phyloP scores from a whole-genome alignment of 2,113 vertebrate species.

The Tyrannus savana region DNA sequence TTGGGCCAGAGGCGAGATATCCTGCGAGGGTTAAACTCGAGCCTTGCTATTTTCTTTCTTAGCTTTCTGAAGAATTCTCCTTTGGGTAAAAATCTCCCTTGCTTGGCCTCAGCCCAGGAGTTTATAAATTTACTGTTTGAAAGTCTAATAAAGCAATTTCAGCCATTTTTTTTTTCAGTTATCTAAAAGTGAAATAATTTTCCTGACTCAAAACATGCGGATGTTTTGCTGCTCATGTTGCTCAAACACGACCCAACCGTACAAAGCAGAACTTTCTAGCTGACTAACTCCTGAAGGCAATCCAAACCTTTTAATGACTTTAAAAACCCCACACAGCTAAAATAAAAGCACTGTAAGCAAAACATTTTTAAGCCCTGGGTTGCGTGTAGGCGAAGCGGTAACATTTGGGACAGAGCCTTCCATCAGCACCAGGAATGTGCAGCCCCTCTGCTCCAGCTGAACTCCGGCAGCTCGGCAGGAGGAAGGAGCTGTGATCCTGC shows the following conservation, averaged over 20 bases:
- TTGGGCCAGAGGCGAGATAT: background rate
- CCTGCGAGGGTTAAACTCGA: constrained; percentile 34
- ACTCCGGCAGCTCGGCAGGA: background rate
- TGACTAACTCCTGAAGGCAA: constrained; percentile 34
- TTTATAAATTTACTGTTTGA: constrained; percentile 22
- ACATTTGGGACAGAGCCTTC: background rate
- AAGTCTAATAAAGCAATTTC: constrained; percentile 37
- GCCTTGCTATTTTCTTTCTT: constrained; percentile 18
- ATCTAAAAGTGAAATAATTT: constrained; percentile 24
- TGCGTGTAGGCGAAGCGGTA: background rate
- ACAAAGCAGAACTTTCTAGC: constrained; percentile 9
- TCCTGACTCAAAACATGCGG: constrained; percentile 13
- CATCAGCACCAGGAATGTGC: accelerated
- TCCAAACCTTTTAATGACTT: constrained; percentile 1
- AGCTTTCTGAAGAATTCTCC: constrained; percentile 44
- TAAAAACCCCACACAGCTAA: constrained; percentile 7
- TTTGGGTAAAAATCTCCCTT: constrained; percentile 16
- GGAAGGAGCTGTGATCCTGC: background rate
- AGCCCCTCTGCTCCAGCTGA: background rate
- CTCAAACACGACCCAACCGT: background rate
- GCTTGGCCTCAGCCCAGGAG: constrained; percentile 28
- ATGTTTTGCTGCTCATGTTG: background rate
- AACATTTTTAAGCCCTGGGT: background rate
- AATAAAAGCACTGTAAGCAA: constrained; percentile 12
- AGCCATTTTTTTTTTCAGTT: background rate